These are phyloP conservation scores for Chamaetylas fuelleborni DNA, from an alignment of 2,113 vertebrate genomes.

Conservation along the genomic window DNA sequence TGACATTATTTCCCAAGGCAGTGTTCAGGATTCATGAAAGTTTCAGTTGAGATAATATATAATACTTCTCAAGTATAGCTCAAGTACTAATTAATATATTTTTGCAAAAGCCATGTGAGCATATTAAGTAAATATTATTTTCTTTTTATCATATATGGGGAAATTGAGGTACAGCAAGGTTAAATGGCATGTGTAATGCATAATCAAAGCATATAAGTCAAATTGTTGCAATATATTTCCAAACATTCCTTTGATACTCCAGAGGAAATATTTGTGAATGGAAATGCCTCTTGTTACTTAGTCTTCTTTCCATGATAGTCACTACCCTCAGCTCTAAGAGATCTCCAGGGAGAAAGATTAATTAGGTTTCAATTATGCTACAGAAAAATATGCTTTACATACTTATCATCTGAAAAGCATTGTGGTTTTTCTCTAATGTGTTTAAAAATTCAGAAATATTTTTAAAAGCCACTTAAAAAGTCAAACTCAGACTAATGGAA, in stretches of 20 bases:
- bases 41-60: background rate
- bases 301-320: conserved; percentile 55
- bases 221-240: background rate
- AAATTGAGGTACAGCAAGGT: background rate
- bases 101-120: background rate
- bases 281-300: conserved; percentile 33
- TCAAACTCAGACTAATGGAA: conserved; percentile 77
- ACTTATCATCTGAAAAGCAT: conserved; percentile 71
- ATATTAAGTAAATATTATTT: conserved; percentile 15
- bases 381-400: conserved; percentile 70
- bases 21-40: background rate
- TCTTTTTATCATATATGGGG: background rate
- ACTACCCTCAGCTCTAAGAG: conserved; percentile 57
- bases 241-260: conserved; percentile 35
- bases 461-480: conserved; percentile 82
- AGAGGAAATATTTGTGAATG: conserved; percentile 55
- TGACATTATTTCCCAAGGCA: conserved; percentile 38
- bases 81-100: background rate
- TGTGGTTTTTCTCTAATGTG: conserved; percentile 75
- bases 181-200: background rate
- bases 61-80: background rate
- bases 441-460: conserved; percentile 82
- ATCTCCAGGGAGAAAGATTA: conserved; percentile 72
- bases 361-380: conserved; percentile 78
- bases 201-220: conserved; percentile 7